Conservation (phyloP, 2,113 vertebrate species). For the Paraplagusia blochii region DNA sequence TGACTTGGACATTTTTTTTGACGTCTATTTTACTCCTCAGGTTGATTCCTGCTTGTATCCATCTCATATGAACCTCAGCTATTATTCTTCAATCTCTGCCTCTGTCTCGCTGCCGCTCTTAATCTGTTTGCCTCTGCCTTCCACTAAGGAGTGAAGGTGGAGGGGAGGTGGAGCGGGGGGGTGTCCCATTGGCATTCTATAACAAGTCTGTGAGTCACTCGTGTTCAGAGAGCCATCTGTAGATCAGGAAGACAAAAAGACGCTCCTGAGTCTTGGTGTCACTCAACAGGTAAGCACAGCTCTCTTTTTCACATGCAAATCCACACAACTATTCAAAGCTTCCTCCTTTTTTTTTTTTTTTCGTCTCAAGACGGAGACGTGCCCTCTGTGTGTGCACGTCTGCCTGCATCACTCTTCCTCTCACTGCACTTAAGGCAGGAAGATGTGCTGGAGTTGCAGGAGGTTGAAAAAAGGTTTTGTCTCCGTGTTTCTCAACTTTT, state of each 20-base stretch:
- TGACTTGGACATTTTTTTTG: slow-evolving; percentile 12
- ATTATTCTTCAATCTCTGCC: slow-evolving; percentile 29
- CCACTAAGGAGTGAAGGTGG: slow-evolving; percentile 57
- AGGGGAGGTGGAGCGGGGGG: slow-evolving; percentile 16
- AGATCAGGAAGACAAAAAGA: slow-evolving; percentile 69
- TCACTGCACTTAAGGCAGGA: slow-evolving; percentile 57
- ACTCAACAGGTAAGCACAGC: slow-evolving; percentile 73
- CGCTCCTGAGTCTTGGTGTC: slow-evolving; percentile 57
- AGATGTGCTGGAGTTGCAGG: slow-evolving; percentile 52
- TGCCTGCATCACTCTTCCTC: slow-evolving; percentile 40
- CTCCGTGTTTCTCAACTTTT: slow-evolving; percentile 50
- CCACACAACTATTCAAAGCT: slow-evolving; percentile 59
- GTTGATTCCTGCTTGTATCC: slow-evolving; percentile 37
- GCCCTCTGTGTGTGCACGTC: slow-evolving; percentile 30
- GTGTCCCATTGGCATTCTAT: slow-evolving; percentile 67
- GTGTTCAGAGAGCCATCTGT: slow-evolving; percentile 68
- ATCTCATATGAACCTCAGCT: slow-evolving; percentile 10
- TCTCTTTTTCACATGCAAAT: slow-evolving; percentile 67
- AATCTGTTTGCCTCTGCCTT: slow-evolving; percentile 49
- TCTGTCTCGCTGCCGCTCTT: slow-evolving; percentile 40
- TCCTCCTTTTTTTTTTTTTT: slow-evolving; percentile 15
- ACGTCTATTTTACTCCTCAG: slow-evolving; percentile 9
- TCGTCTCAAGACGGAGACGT: slow-evolving; percentile 21
- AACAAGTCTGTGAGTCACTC: slow-evolving; percentile 56
- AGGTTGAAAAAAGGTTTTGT: slow-evolving; percentile 63